These are phyloP conservation scores for Campaea margaritaria DNA, from an alignment of 2,888 invertebrate species.

Conservation along the genomic window DNA sequence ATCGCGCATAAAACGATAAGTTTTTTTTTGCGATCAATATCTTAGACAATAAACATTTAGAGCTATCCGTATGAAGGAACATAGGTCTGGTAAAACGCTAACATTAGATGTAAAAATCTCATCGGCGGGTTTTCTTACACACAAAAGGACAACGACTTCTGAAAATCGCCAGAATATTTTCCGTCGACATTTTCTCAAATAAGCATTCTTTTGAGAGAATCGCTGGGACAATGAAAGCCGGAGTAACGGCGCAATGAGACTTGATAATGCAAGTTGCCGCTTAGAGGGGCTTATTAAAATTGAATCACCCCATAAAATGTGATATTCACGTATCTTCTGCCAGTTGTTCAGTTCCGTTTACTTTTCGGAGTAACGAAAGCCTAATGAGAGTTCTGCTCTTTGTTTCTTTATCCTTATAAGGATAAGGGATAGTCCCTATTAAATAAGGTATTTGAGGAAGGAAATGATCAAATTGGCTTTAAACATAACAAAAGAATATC, in stretches of 20 bases:
- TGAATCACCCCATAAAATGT: conserved; percentile 63
- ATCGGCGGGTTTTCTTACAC: conserved; percentile 34
- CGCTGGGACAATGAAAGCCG: conserved; percentile 56
- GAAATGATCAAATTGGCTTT: conserved; percentile 1
- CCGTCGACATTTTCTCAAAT: conserved; percentile 54
- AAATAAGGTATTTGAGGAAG: background rate
- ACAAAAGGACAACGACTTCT: conserved; percentile 52
- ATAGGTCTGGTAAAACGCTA: background rate
- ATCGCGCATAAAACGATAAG: no score
- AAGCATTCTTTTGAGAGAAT: conserved; percentile 60
- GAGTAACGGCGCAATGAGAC: conserved; percentile 58
- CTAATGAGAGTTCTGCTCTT: conserved; percentile 49
- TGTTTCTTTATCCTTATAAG: conserved; percentile 42
- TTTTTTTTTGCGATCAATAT: no score
- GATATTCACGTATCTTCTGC: conserved; percentile 55
- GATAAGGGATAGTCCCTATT: conserved; percentile 29
- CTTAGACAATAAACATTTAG: no score
- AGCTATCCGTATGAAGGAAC: background rate
- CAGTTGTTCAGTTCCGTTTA: conserved; percentile 49
- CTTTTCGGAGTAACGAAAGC: conserved; percentile 49
- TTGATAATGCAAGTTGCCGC: conserved; percentile 66
- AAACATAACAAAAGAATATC: background rate
- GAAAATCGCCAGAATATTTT: conserved; percentile 53
- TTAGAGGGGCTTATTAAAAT: conserved; percentile 66
- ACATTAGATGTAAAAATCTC: conserved; percentile 36